Conservation (phyloP, 2,113 vertebrate species). For the Dicrurus megarhynchus region DNA sequence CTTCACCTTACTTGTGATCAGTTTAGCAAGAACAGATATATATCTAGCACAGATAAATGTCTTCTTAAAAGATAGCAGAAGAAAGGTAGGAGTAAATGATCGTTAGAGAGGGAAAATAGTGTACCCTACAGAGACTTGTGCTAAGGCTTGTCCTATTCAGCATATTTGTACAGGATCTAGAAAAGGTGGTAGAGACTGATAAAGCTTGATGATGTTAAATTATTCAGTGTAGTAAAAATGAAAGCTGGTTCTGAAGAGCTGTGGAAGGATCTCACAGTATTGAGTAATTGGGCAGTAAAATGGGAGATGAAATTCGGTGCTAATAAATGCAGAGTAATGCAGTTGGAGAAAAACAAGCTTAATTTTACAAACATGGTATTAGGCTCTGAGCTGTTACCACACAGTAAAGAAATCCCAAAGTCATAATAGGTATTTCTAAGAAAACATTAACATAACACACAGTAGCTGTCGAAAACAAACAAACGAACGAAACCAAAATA, state of each 20-base stretch:
- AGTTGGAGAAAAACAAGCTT: slow-evolving; percentile 14
- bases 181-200: slow-evolving; percentile 49
- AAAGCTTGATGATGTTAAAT: slow-evolving; percentile 53
- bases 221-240: slow-evolving; percentile 56
- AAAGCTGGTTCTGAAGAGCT: slow-evolving; percentile 43
- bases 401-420: slow-evolving; percentile 9
- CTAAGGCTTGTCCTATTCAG: not conserved
- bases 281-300: slow-evolving; percentile 54
- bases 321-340: slow-evolving; percentile 50
- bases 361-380: slow-evolving; percentile 11
- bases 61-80: not conserved
- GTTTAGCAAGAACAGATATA: not conserved
- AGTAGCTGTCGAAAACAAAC: slow-evolving; percentile 5
- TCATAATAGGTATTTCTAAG: slow-evolving; percentile 16
- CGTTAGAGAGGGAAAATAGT: not conserved
- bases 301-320: slow-evolving; percentile 41
- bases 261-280: slow-evolving; percentile 25
- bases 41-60: not conserved
- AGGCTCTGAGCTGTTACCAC: not conserved
- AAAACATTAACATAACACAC: not conserved
- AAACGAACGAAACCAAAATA: not conserved
- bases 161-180: slow-evolving; percentile 29
- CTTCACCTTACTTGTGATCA: not conserved
- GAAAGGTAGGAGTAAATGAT: not conserved
- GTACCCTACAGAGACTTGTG: not conserved